Conservation (phyloP, 2,113 vertebrate species). For the Pteronura brasiliensis region DNA sequence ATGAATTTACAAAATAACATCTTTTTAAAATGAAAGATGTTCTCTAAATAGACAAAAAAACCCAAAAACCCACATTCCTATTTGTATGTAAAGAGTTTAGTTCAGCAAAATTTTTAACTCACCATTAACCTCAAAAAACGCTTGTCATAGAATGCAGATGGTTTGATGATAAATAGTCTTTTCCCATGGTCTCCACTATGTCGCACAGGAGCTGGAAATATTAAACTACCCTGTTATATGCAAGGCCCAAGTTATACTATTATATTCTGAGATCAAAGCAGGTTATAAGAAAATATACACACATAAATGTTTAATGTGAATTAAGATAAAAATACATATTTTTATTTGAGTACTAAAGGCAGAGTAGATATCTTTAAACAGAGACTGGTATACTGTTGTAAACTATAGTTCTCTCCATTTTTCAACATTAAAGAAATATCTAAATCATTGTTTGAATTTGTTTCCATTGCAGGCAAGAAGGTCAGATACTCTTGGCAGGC, state of each 20-base stretch:
- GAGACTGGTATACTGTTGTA: background rate
- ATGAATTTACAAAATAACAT: slow-evolving; percentile 5
- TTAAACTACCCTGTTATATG: background rate
- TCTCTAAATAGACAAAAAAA: background rate
- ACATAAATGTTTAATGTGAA: background rate
- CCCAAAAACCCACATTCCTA: background rate
- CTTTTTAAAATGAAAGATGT: background rate
- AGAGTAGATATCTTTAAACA: background rate
- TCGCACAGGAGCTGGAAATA: slow-evolving; percentile 88
- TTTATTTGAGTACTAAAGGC: background rate
- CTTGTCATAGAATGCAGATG: slow-evolving; percentile 89
- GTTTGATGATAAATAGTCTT: slow-evolving; percentile 89
- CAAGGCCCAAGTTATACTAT: background rate
- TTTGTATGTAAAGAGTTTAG: background rate
- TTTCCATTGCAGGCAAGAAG: background rate
- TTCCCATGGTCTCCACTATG: slow-evolving; percentile 89
- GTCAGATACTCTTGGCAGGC: background rate
- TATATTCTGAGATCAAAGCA: background rate
- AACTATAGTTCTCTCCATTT: background rate
- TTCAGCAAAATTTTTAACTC: slow-evolving; percentile 69
- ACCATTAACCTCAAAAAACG: slow-evolving; percentile 91
- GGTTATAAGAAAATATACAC: background rate
- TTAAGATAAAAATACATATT: background rate
- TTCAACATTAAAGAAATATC: background rate
- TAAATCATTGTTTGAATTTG: background rate